phyloP scores from a whole-genome alignment of 2,113 vertebrate genomes.

The Ellobius talpinus region DNA sequence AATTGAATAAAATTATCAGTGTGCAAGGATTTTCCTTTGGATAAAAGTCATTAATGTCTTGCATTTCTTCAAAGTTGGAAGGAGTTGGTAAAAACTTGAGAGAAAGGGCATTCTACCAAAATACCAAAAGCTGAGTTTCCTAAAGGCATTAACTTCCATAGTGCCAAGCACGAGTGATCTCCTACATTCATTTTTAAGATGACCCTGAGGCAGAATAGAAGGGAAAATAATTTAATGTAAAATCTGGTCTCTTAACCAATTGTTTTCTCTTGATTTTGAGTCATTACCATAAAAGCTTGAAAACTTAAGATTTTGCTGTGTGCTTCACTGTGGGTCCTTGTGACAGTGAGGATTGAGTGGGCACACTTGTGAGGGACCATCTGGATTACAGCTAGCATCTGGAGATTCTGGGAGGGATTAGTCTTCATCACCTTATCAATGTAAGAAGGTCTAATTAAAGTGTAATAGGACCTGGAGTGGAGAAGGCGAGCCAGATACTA shows the following conservation, averaged over 20 bases:
- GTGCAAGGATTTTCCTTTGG: neutral
- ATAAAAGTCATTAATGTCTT: neutral
- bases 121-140: neutral
- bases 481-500: neutral
- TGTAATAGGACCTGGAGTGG: no score
- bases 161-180: neutral
- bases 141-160: neutral
- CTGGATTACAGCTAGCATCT: neutral
- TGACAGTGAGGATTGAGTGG: neutral
- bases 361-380: neutral
- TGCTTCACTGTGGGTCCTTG: neutral
- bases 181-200: neutral
- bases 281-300: neutral
- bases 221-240: neutral
- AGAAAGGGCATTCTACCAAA: neutral
- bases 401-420: neutral
- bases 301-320: neutral
- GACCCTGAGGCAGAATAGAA: neutral
- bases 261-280: neutral
- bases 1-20: neutral
- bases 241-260: neutral
- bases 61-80: slow-evolving; percentile 1
- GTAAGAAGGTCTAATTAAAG: neutral
- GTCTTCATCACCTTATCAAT: no score
- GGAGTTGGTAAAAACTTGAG: neutral